Evolutionary conservation across 2,797 vertebrate species (phyloP), one percentile per base, ranked within the genome.

Genomic region (Pseudocheirus occidentalis): DNA sequence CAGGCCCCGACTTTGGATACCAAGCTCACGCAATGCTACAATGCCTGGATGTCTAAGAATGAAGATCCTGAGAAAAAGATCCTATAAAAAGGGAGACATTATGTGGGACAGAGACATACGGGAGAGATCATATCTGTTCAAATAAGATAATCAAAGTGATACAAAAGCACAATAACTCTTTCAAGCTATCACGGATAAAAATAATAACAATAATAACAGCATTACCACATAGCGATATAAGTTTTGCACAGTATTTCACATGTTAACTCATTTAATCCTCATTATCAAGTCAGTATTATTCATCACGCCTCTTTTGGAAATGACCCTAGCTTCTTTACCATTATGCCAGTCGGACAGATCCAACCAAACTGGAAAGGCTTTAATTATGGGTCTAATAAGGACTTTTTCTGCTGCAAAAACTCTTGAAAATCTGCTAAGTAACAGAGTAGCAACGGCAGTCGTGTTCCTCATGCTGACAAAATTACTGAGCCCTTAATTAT

Each of bases 281-380:
- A 27, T 46, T 46, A 81, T 46, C 40, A 81, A 46, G 81, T 89
- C 92, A 97, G 55, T 29, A 91, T 96, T 96, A 93, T 90, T 97
- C 92, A 95, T 62, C 95, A 97, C 93, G 66, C 73, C 21, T 46
- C 73, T 81, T 81, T 27, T 46, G 21, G 21, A 81, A 46, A 9
- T 9, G 40, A 46, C 9, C 9, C 27, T 81, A 46, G 40, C 18
- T 46, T 81, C 40, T 81, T 81, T 18, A 24, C 46, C 46, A 21
- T 46, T 81, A 46, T 46, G 73, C 21, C 40, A 46, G 18, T 46
- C 46, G 3, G 21, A 24, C 2, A 46, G n/a, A 27, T 46, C 21
- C 2, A 3, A 73, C n/a, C 66, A 40, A 73, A 40, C 34, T 46
- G 18, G 9, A 81, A 81, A 46, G 21, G 73, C 6, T 81, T 81